A percentile compares a stretch with the other conserved stretches of the same genome.
Evolutionary conservation across 2,113 vertebrate genomes (phyloP).

Genomic region (Lagopus leucura): DNA sequence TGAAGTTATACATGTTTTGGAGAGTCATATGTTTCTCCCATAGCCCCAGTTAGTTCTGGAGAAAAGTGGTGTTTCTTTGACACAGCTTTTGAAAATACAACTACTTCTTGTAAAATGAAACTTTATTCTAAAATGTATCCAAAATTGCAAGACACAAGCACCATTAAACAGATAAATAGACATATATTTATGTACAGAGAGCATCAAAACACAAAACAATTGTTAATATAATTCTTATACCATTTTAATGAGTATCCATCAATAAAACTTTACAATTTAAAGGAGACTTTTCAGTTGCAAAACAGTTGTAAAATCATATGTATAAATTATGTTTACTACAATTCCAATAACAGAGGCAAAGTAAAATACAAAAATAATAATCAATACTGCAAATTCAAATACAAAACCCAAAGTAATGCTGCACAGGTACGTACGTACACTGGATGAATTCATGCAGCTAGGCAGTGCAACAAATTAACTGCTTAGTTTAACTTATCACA

Average conservation of each 20-base stretch:
- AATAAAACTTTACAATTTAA: conserved; percentile 75
- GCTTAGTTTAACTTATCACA: conserved; percentile 70
- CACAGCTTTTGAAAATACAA: conserved; percentile 63
- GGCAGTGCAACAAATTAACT: conserved; percentile 71
- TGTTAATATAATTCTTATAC: conserved; percentile 76
- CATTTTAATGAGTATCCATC: conserved; percentile 74
- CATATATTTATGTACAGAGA: conserved; percentile 73
- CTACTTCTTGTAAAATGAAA: conserved; percentile 73
- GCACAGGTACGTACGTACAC: conserved; percentile 67
- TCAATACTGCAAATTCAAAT: conserved; percentile 76
- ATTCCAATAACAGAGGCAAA: conserved; percentile 73
- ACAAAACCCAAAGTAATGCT: conserved; percentile 72
- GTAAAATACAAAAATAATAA: conserved; percentile 77
- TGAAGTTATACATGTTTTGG: background rate
- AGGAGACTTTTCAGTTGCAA: conserved; percentile 74
- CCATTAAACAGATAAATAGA: conserved; percentile 73
- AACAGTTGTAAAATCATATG: conserved; percentile 75
- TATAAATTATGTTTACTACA: conserved; percentile 75
- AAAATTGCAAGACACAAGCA: conserved; percentile 74
- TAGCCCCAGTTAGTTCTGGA: background rate
- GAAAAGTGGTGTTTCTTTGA: background rate
- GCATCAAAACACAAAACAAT: conserved; percentile 73
- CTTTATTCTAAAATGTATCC: conserved; percentile 77
- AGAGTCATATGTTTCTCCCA: background rate
- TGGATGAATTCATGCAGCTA: conserved; percentile 72